These are phyloP conservation scores for Conops quadrifasciatus DNA, from an alignment of 2,888 invertebrate genomes.

Conservation along the genomic window DNA sequence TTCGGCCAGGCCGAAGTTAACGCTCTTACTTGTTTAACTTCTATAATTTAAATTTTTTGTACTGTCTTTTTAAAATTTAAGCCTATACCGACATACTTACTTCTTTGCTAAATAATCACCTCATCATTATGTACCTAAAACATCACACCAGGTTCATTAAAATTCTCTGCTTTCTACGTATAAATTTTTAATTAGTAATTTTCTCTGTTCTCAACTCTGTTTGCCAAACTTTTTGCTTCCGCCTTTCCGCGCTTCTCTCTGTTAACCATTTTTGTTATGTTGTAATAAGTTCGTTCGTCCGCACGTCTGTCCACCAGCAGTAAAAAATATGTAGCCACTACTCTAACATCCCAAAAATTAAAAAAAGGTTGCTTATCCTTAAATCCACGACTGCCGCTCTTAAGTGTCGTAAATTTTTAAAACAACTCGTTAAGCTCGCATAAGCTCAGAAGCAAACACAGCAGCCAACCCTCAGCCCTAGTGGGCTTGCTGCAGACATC, in stretches of 20 bases:
- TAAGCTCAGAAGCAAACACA: slow-evolving; percentile 27
- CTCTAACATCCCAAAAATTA: slow-evolving; percentile 1
- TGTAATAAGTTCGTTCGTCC: not conserved
- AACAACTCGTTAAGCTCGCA: slow-evolving; percentile 26
- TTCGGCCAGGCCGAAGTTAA: too few relatives aligned
- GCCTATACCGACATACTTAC: not conserved
- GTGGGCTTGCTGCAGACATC: not conserved
- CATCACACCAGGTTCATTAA: slow-evolving; percentile 52
- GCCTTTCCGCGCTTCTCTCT: not conserved
- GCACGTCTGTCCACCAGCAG: not conserved
- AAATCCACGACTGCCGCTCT: slow-evolving; percentile 12
- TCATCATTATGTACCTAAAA: slow-evolving; percentile 7
- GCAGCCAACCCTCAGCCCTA: not conserved
- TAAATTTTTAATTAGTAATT: slow-evolving; percentile 64
- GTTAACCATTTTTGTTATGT: not conserved
- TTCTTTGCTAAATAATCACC: slow-evolving; percentile 22
- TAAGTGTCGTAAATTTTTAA: slow-evolving; percentile 32
- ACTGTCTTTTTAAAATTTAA: too few relatives aligned
- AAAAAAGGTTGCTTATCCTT: slow-evolving; percentile 23
- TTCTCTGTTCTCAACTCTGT: slow-evolving; percentile 31
- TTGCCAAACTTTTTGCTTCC: slow-evolving; percentile 14
- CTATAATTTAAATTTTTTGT: too few relatives aligned
- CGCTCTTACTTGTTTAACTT: too few relatives aligned
- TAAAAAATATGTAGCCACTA: not conserved
- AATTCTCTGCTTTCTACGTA: slow-evolving; percentile 55